A percentile compares a stretch with the other conserved stretches of the same genome.
phyloP scores from a whole-genome alignment of 2,113 vertebrate species.

The Dunckerocampus dactyliophorus region DNA sequence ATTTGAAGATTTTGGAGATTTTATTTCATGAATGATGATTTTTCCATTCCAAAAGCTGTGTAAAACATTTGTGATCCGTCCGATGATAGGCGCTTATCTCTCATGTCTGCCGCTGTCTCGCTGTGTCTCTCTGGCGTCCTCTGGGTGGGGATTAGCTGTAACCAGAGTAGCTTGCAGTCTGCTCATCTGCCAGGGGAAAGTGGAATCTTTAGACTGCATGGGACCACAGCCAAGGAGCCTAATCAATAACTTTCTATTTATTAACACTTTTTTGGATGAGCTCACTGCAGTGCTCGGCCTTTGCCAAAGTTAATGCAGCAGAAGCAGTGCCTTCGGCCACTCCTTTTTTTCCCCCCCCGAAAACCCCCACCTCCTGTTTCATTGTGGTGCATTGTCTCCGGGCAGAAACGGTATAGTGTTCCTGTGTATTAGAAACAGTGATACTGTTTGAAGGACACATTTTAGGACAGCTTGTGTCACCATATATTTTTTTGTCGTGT shows the following conservation, averaged over 20 bases:
- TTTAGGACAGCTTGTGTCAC: slow-evolving; percentile 26
- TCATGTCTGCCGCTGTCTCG: not conserved
- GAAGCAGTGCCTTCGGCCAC: slow-evolving; percentile 44
- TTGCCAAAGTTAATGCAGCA: slow-evolving; percentile 64
- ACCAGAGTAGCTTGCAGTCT: slow-evolving; percentile 52
- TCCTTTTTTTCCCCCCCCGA: not conserved
- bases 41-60: not conserved
- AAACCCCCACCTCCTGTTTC: slow-evolving; percentile 12
- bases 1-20: slow-evolving; percentile 7
- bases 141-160: slow-evolving; percentile 48
- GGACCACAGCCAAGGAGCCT: slow-evolving; percentile 60
- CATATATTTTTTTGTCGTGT: slow-evolving; percentile 14
- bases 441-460: slow-evolving; percentile 20
- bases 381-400: slow-evolving; percentile 29
- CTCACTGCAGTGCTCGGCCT: slow-evolving; percentile 58
- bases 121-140: slow-evolving; percentile 27
- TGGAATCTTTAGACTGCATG: slow-evolving; percentile 61
- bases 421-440: slow-evolving; percentile 47
- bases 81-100: slow-evolving; percentile 3
- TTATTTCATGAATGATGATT: not conserved
- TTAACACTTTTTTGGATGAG: slow-evolving; percentile 70
- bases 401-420: slow-evolving; percentile 45
- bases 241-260: slow-evolving; percentile 74
- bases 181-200: slow-evolving; percentile 52
- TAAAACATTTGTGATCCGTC: not conserved